These are phyloP conservation scores for Channa striata DNA, from an alignment of 2,797 vertebrate species.

Conservation along the genomic window DNA sequence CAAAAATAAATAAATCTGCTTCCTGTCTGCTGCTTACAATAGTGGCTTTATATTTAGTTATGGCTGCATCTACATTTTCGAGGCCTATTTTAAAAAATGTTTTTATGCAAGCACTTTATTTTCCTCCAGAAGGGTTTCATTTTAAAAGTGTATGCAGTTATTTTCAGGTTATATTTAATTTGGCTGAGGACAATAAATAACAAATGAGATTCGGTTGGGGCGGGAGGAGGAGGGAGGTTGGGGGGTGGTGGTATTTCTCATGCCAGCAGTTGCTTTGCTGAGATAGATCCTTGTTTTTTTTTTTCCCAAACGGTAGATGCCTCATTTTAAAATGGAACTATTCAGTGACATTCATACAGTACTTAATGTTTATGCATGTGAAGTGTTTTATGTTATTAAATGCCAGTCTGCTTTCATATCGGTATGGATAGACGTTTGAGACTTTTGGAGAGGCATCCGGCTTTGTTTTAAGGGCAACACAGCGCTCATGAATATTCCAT, in stretches of 20 bases:
- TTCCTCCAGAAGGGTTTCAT: conserved; percentile 17
- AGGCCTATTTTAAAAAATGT: conserved; percentile 1
- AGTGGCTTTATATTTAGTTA: conserved; percentile 37
- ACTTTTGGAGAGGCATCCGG: conserved; percentile 60
- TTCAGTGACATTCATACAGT: conserved; percentile 52
- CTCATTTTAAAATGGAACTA: conserved; percentile 57
- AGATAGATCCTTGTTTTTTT: conserved; percentile 17
- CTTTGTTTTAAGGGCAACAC: conserved; percentile 79
- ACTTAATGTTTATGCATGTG: conserved; percentile 71
- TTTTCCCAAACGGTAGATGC: conserved; percentile 8
- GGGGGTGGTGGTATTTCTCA: conserved; percentile 10
- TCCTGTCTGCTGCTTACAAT: conserved; percentile 21
- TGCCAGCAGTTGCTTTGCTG: conserved; percentile 8
- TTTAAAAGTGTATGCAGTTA: conserved; percentile 29
- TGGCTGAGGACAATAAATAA: conserved; percentile 26
- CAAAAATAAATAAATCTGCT: conserved; percentile 25
- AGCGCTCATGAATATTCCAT: conserved; percentile 83
- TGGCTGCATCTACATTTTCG: conserved; percentile 9
- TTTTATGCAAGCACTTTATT: neutral
- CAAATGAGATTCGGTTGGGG: conserved; percentile 17
- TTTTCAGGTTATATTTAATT: conserved; percentile 38
- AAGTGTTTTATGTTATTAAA: conserved; percentile 68
- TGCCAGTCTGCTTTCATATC: conserved; percentile 53
- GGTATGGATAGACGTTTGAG: conserved; percentile 48
- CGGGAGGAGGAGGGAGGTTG: too few species aligned